Percentiles rank a stretch among this genome's conserved stretches.
Evolutionary conservation across 2,797 vertebrate genomes (phyloP).

Genomic region (Stomatorhinus walkeri): DNA sequence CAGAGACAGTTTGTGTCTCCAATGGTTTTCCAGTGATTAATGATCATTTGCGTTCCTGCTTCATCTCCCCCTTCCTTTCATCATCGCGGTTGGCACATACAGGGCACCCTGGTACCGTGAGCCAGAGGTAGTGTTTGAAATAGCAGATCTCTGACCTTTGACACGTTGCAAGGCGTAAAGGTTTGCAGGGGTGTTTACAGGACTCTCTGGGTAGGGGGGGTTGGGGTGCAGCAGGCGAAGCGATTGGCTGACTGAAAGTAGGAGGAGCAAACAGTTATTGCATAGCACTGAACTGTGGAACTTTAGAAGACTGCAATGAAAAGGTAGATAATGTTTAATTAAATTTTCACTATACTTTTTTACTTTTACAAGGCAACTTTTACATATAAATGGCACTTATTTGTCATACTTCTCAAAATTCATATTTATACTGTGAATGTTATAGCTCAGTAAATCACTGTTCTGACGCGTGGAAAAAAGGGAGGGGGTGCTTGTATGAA

Average conservation of each 20-base stretch:
- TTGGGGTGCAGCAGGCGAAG: background rate
- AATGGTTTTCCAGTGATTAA: background rate
- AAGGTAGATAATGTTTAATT: background rate
- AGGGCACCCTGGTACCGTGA: background rate
- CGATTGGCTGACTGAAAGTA: background rate
- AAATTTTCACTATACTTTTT: background rate
- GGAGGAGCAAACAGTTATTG: background rate
- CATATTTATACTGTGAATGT: background rate
- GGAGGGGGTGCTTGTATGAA: background rate
- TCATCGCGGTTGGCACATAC: background rate
- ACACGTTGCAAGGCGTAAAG: background rate
- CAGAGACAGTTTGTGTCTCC: background rate
- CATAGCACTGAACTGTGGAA: background rate
- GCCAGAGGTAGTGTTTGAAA: slow-evolving; percentile 3
- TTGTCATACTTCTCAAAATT: background rate
- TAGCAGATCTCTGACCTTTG: slow-evolving; percentile 15
- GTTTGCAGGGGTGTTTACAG: background rate
- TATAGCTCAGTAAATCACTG: background rate
- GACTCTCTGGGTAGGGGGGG: background rate
- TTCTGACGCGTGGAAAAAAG: background rate
- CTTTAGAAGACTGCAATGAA: background rate
- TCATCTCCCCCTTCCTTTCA: background rate
- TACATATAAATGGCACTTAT: background rate
- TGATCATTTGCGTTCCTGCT: background rate
- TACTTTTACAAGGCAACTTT: background rate